These are phyloP conservation scores for Ailuropoda melanoleuca DNA, from an alignment of 2,113 vertebrate species.

Conservation along the genomic window DNA sequence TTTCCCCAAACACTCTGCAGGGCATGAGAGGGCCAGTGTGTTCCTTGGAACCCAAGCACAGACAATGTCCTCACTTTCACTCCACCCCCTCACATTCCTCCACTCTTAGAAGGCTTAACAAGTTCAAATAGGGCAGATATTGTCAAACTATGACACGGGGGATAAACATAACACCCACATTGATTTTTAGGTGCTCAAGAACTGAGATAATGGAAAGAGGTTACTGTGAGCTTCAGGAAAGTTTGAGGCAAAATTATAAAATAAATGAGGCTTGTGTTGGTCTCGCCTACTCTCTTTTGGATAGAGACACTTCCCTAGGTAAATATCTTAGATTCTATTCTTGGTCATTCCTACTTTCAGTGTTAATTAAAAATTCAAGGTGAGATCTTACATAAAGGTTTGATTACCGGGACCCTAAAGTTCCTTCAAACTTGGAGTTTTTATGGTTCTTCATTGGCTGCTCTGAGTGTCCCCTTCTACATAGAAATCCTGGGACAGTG, in stretches of 20 bases:
- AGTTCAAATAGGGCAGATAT: neutral
- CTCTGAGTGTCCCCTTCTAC: neutral
- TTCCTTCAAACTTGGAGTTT: neutral
- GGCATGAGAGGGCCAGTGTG: neutral
- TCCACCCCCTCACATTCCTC: constrained; percentile 34
- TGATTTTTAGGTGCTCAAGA: neutral
- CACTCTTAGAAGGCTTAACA: neutral
- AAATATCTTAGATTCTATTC: neutral
- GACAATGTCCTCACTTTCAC: neutral
- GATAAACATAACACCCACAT: neutral
- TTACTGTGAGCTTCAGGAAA: neutral
- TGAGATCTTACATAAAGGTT: neutral
- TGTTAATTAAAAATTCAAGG: neutral
- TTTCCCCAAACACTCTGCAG: neutral
- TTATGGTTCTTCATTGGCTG: neutral
- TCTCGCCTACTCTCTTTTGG: neutral
- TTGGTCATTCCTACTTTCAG: neutral
- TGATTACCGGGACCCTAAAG: neutral
- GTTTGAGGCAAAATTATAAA: constrained; percentile 4
- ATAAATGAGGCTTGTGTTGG: neutral
- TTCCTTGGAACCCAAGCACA: neutral
- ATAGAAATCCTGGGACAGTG: neutral
- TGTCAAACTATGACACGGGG: neutral
- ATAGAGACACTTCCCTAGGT: neutral
- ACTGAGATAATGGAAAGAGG: neutral